Evolutionary conservation across 2,113 vertebrate genomes (phyloP).

Genomic region (Platichthys stellatus): DNA sequence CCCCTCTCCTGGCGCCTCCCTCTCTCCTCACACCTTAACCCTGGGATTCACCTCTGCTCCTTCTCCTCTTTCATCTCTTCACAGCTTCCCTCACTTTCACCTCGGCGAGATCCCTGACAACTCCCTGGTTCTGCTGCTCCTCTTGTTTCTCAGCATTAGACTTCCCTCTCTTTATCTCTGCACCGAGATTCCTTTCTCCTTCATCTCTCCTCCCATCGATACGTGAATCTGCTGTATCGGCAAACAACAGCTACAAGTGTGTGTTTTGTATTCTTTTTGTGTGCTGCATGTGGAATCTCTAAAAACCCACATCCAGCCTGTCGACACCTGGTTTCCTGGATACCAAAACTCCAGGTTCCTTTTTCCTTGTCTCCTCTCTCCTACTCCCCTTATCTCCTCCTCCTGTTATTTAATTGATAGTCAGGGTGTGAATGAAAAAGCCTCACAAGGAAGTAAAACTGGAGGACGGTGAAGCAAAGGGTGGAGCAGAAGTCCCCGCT

Average conservation of each 20-base stretch:
- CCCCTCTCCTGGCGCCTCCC: not conserved
- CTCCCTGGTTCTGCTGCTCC: constrained; percentile 16
- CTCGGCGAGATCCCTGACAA: not conserved
- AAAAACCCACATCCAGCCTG: not conserved
- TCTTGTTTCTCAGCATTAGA: too few species aligned
- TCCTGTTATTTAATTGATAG: constrained; percentile 4
- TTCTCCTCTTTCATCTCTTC: constrained; percentile 10
- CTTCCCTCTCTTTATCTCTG: too few species aligned
- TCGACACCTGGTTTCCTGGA: not conserved
- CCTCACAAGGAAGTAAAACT: constrained; percentile 3
- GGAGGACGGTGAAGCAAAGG: constrained; percentile 8
- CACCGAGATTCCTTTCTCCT: not conserved
- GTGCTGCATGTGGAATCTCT: not conserved
- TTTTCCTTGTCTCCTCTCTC: not conserved
- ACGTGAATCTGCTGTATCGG: not conserved
- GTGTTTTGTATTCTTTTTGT: not conserved
- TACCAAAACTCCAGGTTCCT: not conserved
- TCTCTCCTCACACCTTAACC: constrained; percentile 27
- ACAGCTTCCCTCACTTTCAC: constrained; percentile 6
- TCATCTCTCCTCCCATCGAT: constrained; percentile 6
- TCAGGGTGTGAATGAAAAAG: constrained; percentile 15
- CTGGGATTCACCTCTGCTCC: constrained; percentile 15
- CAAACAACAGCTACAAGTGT: not conserved
- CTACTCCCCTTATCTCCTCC: not conserved
- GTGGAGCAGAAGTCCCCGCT: not conserved